Evolutionary conservation across 2,113 vertebrate genomes (phyloP).

Genomic region (Larimichthys crocea): DNA sequence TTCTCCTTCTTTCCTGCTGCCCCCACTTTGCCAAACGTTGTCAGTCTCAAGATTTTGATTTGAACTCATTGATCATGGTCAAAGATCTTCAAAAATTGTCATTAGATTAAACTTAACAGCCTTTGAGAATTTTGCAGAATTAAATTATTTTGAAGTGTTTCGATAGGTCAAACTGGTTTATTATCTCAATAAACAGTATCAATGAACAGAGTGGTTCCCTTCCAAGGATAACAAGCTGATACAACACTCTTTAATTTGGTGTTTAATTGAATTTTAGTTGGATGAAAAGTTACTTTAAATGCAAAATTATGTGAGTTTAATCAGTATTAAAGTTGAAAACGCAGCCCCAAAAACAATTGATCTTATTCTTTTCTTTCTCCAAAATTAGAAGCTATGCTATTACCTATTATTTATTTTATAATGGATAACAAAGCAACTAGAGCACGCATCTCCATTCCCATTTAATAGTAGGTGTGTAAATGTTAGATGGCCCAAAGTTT

Average conservation of each 20-base stretch:
- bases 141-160: neutral
- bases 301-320: neutral
- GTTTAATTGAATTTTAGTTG: neutral
- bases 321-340: neutral
- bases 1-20: neutral
- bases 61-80: neutral
- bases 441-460: neutral
- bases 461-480: no score
- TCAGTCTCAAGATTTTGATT: conserved; percentile 8
- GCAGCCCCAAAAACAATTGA: no score
- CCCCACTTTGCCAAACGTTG: neutral
- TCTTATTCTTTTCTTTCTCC: neutral
- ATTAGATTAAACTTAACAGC: neutral
- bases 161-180: neutral
- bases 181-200: neutral
- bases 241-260: neutral
- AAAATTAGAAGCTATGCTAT: neutral
- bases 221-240: neutral
- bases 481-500: no score
- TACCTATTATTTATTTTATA: neutral
- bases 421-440: neutral
- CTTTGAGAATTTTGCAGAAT: neutral
- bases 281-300: neutral
- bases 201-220: neutral
- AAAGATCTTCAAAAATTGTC: neutral